A percentile compares a stretch with the other conserved stretches of the same genome.
Conservation (phyloP, 1,140 invertebrate genomes). For the Aphaenogaster floridana region DNA sequence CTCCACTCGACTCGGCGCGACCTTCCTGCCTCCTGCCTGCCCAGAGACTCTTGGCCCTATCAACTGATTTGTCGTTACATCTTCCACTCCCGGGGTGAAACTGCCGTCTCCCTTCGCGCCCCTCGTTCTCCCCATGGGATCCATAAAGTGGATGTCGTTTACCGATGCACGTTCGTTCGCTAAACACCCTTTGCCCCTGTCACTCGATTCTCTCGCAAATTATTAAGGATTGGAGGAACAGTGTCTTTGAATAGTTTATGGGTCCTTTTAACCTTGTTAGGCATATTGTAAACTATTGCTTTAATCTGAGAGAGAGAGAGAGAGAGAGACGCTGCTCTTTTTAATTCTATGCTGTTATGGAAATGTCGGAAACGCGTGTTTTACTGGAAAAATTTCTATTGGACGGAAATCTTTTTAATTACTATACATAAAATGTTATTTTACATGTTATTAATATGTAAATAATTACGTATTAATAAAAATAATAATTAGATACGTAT, state of each 20-base stretch:
- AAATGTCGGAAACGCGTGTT: not conserved
- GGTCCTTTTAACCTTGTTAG: not conserved
- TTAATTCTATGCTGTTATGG: not conserved
- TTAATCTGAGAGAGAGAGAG: not conserved
- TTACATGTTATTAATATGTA: slow-evolving; percentile 18
- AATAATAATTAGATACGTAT: not conserved
- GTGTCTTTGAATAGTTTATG: not conserved
- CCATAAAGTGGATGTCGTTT: slow-evolving; percentile 24
- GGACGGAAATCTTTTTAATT: not conserved
- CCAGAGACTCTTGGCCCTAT: slow-evolving; percentile 47
- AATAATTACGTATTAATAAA: slow-evolving; percentile 8
- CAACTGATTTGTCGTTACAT: slow-evolving; percentile 56
- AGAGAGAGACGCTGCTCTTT: not conserved
- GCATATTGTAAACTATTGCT: not conserved
- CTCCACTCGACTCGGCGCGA: slow-evolving; percentile 66
- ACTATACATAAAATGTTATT: not conserved
- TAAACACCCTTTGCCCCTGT: not conserved
- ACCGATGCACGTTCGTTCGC: not conserved
- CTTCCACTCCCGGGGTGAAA: not conserved
- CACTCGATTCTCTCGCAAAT: not conserved
- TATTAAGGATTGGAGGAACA: not conserved
- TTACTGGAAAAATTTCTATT: not conserved
- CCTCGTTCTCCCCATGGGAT: not conserved
- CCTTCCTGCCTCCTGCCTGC: slow-evolving; percentile 51
- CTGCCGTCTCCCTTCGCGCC: not conserved